Base-by-base conservation (phyloP, 2,888 invertebrate genomes). In the Thalpophila matura region DNA sequence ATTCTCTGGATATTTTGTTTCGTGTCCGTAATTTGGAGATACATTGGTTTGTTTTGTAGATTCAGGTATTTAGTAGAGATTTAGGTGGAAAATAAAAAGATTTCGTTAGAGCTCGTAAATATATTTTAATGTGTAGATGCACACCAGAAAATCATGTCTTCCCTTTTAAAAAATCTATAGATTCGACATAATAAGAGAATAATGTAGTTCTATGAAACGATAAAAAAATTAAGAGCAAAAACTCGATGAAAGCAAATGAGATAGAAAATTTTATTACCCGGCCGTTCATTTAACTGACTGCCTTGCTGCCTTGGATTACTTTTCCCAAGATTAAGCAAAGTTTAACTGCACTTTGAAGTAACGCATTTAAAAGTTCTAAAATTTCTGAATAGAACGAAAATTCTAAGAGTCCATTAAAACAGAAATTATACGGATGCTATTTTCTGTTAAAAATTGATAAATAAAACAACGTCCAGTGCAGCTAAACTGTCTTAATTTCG, bases 1-100 rank as follows among this genome's bases (percentile, higher is more conserved):
- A 77, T 75, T 54, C 75, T 69, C 49, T 58, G 40, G 72, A 58
- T 65, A 68, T 61, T 67, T 71, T 63, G 54, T 57, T 54, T 62
- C 31, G 49, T 53, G 38, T 35, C 18, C 27, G 40, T 59, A 60
- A 68, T 59, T 59, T 63, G 33, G 46, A 63, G 49, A 73, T 54
- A 53, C 18, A 74, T 53, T 56, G 38, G 49, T 53, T 50, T 47
- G 50, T 57, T 57, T 59, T 47, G 33, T 37, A 50, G 20, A 22
- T 35, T 22, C 31, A 10, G 20, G 29, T 31, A 12, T 49, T 67
- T 16, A 29, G 14, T 22, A 4, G 24, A 38, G 16, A 29, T 24
- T 3, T 40, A 5, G 10, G 5, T 54, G 18, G 10, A 20, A 37
- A 35, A 55, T 24, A 42, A 33, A 22, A 31, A 26, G 1, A 20